A percentile compares a stretch with the other conserved stretches of the same genome.
These are phyloP conservation scores for Morelia viridis DNA, from an alignment of 2,797 vertebrate species.

Conservation along the genomic window DNA sequence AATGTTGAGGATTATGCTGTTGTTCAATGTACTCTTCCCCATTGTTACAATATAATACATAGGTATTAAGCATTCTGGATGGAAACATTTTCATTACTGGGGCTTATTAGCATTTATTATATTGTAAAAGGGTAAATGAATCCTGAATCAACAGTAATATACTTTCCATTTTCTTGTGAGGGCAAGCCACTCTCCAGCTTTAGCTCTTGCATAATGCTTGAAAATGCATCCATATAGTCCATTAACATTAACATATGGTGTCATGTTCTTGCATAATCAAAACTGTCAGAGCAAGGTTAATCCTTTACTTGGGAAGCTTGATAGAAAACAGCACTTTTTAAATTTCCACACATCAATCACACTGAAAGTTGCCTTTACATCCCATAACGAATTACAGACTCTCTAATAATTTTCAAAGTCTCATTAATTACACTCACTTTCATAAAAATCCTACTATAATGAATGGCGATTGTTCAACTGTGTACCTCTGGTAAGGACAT, in stretches of 20 bases:
- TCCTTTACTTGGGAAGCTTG: not conserved
- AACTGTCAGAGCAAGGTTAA: not conserved
- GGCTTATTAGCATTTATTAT: not conserved
- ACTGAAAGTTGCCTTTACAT: slow-evolving; percentile 31
- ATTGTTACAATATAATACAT: not conserved
- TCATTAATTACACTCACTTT: slow-evolving; percentile 46
- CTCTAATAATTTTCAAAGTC: slow-evolving; percentile 23
- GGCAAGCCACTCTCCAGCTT: not conserved
- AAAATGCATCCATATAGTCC: slow-evolving; percentile 19
- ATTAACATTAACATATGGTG: not conserved
- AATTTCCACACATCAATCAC: slow-evolving; percentile 11
- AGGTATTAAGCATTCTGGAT: not conserved
- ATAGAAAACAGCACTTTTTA: not conserved
- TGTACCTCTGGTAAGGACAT: slow-evolving; percentile 30
- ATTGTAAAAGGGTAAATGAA: not conserved
- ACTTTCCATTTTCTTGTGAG: not conserved
- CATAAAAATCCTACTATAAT: slow-evolving; percentile 56
- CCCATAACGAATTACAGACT: slow-evolving; percentile 20
- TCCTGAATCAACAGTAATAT: not conserved
- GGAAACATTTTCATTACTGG: not conserved
- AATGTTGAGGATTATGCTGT: not conserved
- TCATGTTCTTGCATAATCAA: not conserved
- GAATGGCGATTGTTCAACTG: slow-evolving; percentile 34
- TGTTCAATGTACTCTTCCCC: not conserved
- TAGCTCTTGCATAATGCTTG: not conserved